Evolutionary conservation across 37 sponge, comb jelly and placozoan genomes (phyloP).

Genomic region (Cliona cf. orientalis): DNA sequence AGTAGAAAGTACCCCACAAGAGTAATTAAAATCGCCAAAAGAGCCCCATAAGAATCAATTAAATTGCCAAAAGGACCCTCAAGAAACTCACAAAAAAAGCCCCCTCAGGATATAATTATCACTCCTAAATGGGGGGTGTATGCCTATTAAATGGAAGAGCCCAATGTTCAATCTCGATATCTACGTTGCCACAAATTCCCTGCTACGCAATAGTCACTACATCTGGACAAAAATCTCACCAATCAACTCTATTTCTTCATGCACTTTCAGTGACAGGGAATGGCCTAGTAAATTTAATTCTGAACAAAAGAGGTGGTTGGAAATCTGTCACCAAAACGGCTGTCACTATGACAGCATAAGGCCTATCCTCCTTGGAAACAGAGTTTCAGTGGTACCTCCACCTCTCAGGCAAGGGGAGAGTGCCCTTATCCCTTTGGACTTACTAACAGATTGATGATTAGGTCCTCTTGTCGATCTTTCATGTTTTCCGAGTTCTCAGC

Average conservation of each 20-base stretch:
- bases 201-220: background rate
- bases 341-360: background rate
- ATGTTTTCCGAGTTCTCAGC: too few species aligned
- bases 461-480: too few species aligned
- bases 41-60: too few species aligned
- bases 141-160: too few species aligned
- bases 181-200: background rate
- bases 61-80: too few species aligned
- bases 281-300: background rate
- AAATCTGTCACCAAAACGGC: background rate
- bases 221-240: background rate
- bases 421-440: background rate
- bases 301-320: background rate
- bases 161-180: constrained; percentile 1
- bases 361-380: background rate
- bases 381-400: background rate
- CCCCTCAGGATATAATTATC: too few species aligned
- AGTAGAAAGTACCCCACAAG: too few species aligned
- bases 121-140: too few species aligned
- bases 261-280: background rate
- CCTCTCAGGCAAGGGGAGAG: background rate
- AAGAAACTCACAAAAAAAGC: too few species aligned
- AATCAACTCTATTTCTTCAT: background rate
- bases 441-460: too few species aligned
- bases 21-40: too few species aligned